Evolutionary conservation across 2,797 vertebrate genomes (phyloP).

Genomic region (Platyrinchus mystaceus): DNA sequence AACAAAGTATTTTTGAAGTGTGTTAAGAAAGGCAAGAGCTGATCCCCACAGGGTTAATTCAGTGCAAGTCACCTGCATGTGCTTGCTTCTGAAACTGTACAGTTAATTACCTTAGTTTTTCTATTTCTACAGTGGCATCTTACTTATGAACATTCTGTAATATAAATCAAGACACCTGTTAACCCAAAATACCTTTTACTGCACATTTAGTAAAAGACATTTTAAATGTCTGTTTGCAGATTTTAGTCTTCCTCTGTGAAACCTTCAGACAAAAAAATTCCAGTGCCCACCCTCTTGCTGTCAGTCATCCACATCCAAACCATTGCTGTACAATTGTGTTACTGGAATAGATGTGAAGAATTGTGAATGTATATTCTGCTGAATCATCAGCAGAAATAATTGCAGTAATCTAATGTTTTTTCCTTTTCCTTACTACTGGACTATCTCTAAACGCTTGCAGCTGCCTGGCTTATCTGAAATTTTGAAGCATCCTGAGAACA

Average conservation of each 20-base stretch:
- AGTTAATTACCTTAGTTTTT: not conserved
- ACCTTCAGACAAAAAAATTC: not conserved
- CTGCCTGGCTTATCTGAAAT: not conserved
- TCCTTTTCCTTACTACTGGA: not conserved
- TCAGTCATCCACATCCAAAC: not conserved
- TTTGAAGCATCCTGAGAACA: not conserved
- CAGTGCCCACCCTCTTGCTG: not conserved
- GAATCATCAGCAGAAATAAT: not conserved
- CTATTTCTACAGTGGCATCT: not conserved
- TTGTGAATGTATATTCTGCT: not conserved
- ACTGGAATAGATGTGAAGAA: not conserved
- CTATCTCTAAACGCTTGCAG: not conserved
- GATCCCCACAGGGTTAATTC: not conserved
- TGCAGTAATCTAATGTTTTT: not conserved
- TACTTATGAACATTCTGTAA: not conserved
- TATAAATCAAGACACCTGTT: not conserved
- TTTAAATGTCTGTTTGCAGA: not conserved
- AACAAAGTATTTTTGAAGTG: not conserved
- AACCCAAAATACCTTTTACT: not conserved
- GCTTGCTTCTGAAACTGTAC: not conserved
- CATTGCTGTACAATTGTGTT: not conserved
- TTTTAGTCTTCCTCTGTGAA: not conserved
- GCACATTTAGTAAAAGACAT: not conserved
- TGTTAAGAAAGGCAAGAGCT: not conserved
- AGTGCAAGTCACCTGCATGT: fast-evolving